Conservation (phyloP, 2,113 vertebrate genomes). For the Hydrochoerus hydrochaeris region DNA sequence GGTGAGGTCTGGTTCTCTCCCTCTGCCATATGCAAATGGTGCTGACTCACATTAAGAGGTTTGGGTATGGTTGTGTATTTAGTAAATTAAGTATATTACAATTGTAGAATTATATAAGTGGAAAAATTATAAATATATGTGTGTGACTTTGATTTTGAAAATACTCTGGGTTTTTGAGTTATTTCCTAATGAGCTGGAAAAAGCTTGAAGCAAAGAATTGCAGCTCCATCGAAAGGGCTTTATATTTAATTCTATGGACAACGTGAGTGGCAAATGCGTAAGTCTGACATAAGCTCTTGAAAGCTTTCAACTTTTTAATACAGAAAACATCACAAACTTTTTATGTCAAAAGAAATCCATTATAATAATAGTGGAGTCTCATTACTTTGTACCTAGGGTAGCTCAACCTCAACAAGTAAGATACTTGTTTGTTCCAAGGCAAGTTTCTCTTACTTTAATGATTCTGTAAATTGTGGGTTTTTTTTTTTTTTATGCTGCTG, state of each 20-base stretch:
- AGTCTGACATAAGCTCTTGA: not conserved
- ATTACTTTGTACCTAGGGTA: accelerated
- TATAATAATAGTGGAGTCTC: not conserved
- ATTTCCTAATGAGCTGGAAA: not conserved
- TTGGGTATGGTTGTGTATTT: no score
- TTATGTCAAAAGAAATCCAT: not conserved
- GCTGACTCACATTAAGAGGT: no score
- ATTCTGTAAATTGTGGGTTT: no score
- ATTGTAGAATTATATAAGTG: not conserved
- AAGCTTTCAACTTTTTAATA: not conserved
- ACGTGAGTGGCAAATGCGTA: not conserved
- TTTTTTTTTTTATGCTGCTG: no score
- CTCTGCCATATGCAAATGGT: no score
- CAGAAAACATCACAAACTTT: not conserved
- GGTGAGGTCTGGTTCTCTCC: no score
- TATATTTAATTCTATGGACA: not conserved
- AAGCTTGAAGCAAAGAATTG: not conserved
- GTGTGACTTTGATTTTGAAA: not conserved
- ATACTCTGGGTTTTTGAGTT: not conserved
- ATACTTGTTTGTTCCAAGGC: not conserved
- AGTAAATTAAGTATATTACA: not conserved
- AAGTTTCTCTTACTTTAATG: not conserved
- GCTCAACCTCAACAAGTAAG: not conserved
- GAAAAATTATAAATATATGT: not conserved
- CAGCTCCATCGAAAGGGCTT: not conserved